Evolutionary conservation across 2,113 vertebrate genomes (phyloP), one percentile per base, ranked within the genome.

Genomic region (Syngnathoides biaculeatus): DNA sequence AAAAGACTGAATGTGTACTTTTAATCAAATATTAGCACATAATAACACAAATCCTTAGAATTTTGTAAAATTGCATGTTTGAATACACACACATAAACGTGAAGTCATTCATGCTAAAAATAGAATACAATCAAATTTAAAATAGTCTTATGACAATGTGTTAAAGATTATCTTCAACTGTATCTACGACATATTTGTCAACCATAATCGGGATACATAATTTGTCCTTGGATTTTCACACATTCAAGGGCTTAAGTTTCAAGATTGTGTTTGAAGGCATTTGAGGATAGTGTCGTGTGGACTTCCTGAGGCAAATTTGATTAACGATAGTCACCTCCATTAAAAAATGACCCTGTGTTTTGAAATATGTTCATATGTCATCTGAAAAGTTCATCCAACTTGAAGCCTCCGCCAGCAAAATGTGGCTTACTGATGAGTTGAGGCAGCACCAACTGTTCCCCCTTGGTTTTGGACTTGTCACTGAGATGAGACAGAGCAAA

Each of bases 401-500:
- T 82, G 65, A 88, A 88, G 64, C 84, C 83, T 65, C 82, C 82
- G 39, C 84, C 83, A 0, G 72, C 78, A 53, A 82, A 86, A 56
- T 82, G 84, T 24, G 86, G 72, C 47, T 71, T 88, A 83, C 67
- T 77, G 83, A 64, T 73, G 38, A 87, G 72, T 70, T 79, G 84
- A 11, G 86, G 86, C 64, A 89, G 75, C 0, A 39, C 81, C 71
- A 64, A 42, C n/a, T 79, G 79, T 48, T 86, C 79, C 67, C 52
- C 68, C 42, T 73, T 79, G 24, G 45, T 61, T 35, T 66, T 71
- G 39, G 40, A 64, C 39, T 81, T 80, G 64, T 86, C 85, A 64
- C 85, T 89, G 63, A 13, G 35, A 70, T 78, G 15, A 84, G 38
- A 79, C 62, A 79, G 45, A 22, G 30, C 14, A 42, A 58, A 11